Evolutionary conservation across 2,797 vertebrate species (phyloP).

Genomic region (Rhyacichthys aspro): DNA sequence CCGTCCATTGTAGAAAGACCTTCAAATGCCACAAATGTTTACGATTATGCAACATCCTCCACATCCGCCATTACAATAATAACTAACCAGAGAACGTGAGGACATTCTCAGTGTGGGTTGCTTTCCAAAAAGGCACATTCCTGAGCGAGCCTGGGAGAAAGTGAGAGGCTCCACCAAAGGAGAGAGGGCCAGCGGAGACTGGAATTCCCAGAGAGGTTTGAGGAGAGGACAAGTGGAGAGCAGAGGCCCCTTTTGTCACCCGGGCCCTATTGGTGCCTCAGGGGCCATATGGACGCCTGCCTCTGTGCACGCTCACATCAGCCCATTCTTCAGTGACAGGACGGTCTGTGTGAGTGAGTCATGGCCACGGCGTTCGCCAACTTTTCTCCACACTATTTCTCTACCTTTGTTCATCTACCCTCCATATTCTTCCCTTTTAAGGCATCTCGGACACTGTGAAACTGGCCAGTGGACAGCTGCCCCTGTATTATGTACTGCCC

Average conservation of each 20-base stretch:
- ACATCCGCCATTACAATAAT: conserved; percentile 42
- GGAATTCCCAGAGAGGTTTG: conserved; percentile 62
- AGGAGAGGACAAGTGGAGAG: conserved; percentile 52
- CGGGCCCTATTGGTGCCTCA: conserved; percentile 55
- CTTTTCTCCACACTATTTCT: conserved; percentile 10
- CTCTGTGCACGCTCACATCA: conserved; percentile 65
- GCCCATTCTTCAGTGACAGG: conserved; percentile 59
- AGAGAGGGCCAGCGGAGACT: conserved; percentile 40
- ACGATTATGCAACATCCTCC: conserved; percentile 34
- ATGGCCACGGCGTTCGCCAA: conserved; percentile 57
- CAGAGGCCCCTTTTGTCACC: conserved; percentile 68
- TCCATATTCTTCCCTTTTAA: conserved; percentile 34
- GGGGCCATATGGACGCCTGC: conserved; percentile 66
- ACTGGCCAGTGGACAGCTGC: conserved; percentile 65
- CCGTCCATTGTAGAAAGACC: conserved; percentile 23
- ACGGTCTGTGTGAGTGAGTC: conserved; percentile 66
- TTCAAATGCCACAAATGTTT: conserved; percentile 18
- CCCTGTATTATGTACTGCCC: conserved; percentile 34
- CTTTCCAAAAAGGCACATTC: conserved; percentile 61
- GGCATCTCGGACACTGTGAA: conserved; percentile 54
- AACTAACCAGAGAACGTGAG: conserved; percentile 43
- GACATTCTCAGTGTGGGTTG: conserved; percentile 22
- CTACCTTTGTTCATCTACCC: conserved; percentile 8
- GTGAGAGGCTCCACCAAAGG: conserved; percentile 57
- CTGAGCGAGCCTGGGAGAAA: conserved; percentile 56